Base-by-base conservation (phyloP, 1,140 invertebrate genomes). In the Zaprionus ghesquierei region DNA sequence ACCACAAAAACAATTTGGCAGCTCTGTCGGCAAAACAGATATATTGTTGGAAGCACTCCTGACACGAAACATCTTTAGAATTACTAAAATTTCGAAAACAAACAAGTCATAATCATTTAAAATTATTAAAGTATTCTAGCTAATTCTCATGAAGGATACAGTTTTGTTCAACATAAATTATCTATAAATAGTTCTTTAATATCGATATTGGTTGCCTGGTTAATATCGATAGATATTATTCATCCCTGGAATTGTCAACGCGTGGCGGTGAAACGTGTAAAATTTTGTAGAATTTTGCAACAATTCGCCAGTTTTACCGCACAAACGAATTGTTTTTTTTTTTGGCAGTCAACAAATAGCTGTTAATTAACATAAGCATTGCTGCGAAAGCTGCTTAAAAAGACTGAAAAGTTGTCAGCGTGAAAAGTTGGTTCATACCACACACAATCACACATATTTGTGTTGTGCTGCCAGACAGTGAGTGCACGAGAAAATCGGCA, bases 241-340 rank as follows among this genome's bases (percentile, higher is more conserved):
- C 66, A 75, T 63, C 68, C 72, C 65, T 70, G 60, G 66, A 29
- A 51, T 70, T 75, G 66, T 59, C 59, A 75, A 75, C 68, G 72
- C 72, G 72, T 75, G 72, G 72, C 72, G 66, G 72, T 75, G 65
- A 75, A 75, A 75, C 72, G 72, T 75, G 72, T 70, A 75, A 75
- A 58, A 64, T 70, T 64, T 75, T 35, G 60, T 58, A 25, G 25
- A 66, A 58, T 64, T 75, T 76, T 56, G 69, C 62, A 76, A 62
- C 69, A 68, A 58, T 68, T 61, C 55, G 51, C 74, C 12, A 41
- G 41, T 62, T 65, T 35, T 23, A 58, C 41, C 50, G 41, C 71
- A 61, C 55, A 58, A 66, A 60, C 51, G 29, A 71, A 20, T 61
- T 76, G 56, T 49, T 73, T 61, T 50, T 61, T 50, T 73, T 55